A percentile compares a stretch with the other conserved stretches of the same genome.
phyloP scores from a whole-genome alignment of 2,888 invertebrate species.

The Melangyna quadrimaculata region DNA sequence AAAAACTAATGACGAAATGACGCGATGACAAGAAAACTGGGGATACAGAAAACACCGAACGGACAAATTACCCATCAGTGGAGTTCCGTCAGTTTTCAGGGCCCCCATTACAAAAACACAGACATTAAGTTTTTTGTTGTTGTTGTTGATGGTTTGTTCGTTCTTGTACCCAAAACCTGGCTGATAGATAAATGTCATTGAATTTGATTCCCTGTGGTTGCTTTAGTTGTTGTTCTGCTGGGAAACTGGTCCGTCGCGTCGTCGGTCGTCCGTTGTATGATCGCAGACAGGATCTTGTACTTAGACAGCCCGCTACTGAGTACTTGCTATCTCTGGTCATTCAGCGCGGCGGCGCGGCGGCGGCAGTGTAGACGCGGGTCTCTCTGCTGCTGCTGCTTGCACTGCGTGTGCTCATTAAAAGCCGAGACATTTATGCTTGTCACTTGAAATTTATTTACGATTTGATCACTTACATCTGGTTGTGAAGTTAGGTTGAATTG shows the following conservation, averaged over 20 bases:
- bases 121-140: not conserved
- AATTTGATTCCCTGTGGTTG: slow-evolving; percentile 30
- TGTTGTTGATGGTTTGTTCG: not conserved
- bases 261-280: not conserved
- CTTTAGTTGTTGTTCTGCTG: slow-evolving; percentile 22
- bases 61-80: slow-evolving; percentile 42
- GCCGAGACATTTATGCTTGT: slow-evolving; percentile 72
- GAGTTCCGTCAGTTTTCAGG: slow-evolving; percentile 31
- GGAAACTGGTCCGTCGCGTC: slow-evolving; percentile 60
- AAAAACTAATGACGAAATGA: slow-evolving; percentile 16
- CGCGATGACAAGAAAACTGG: slow-evolving; percentile 36
- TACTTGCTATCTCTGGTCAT: not conserved
- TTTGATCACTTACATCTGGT: slow-evolving; percentile 73
- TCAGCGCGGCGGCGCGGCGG: not conserved
- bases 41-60: slow-evolving; percentile 29
- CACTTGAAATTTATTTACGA: slow-evolving; percentile 73
- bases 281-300: slow-evolving; percentile 63
- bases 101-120: not conserved
- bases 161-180: slow-evolving; percentile 10
- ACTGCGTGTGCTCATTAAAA: slow-evolving; percentile 72
- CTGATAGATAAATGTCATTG: slow-evolving; percentile 48
- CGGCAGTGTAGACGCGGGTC: not conserved
- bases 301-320: slow-evolving; percentile 55
- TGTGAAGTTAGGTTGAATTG: slow-evolving; percentile 59
- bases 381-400: slow-evolving; percentile 40